phyloP scores from a whole-genome alignment of 2,888 invertebrate species.

The Lydus trimaculatus region DNA sequence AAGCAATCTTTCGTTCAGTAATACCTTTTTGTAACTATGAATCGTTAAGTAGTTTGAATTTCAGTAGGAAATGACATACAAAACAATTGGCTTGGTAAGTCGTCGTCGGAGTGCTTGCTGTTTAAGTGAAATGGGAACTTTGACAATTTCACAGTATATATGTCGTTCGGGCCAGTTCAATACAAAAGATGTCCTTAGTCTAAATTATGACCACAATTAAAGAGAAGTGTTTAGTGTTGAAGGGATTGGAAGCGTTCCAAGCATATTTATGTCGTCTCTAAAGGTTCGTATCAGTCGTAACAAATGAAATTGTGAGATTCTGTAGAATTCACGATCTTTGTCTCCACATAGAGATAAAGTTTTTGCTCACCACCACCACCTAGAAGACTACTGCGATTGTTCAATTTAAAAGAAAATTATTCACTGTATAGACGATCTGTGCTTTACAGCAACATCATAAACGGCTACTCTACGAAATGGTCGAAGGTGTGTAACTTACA shows the following conservation, averaged over 20 bases:
- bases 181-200: slow-evolving; percentile 27
- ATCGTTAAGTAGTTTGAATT: slow-evolving; percentile 18
- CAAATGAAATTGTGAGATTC: neutral
- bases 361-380: too few species aligned
- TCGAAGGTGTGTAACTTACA: too few species aligned
- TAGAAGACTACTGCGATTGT: too few species aligned
- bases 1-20: neutral
- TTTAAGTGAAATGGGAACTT: slow-evolving; percentile 6
- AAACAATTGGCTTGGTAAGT: slow-evolving; percentile 13
- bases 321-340: neutral
- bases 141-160: slow-evolving; percentile 12
- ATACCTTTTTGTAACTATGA: neutral
- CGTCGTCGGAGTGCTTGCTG: slow-evolving; percentile 18
- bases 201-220: slow-evolving; percentile 35
- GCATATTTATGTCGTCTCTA: slow-evolving; percentile 17
- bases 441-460: too few species aligned
- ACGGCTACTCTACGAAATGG: too few species aligned
- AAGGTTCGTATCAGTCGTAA: neutral
- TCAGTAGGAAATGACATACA: slow-evolving; percentile 15
- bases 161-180: slow-evolving; percentile 18
- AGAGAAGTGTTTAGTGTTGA: slow-evolving; percentile 31
- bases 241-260: slow-evolving; percentile 33
- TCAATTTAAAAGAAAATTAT: too few species aligned
- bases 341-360: neutral
- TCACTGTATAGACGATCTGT: too few species aligned